A percentile compares a stretch with the other conserved stretches of the same genome.
phyloP scores from a whole-genome alignment of 1,140 invertebrate genomes.

The Sminthurides bifidus region DNA sequence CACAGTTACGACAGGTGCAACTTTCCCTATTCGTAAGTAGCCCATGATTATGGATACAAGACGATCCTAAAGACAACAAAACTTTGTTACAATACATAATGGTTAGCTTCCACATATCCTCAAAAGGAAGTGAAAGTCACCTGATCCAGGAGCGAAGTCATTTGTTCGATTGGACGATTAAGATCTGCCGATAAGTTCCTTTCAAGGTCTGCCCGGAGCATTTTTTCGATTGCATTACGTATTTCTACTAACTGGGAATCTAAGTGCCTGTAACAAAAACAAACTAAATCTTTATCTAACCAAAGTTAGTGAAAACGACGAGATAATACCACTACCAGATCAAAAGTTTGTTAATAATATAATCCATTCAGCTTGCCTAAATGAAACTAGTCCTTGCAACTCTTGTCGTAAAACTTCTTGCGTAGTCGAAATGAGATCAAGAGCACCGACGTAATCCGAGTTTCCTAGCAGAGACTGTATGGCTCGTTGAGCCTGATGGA shows the following conservation, averaged over 20 bases:
- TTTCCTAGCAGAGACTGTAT: slow-evolving; percentile 88
- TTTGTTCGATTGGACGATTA: slow-evolving; percentile 63
- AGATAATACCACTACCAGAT: neutral
- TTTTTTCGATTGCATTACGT: slow-evolving; percentile 89
- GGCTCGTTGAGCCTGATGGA: slow-evolving; percentile 94
- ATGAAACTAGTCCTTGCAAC: slow-evolving; percentile 28
- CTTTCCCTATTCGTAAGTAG: slow-evolving; percentile 35
- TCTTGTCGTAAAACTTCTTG: slow-evolving; percentile 67
- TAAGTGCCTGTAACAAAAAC: slow-evolving; percentile 17
- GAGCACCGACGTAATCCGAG: slow-evolving; percentile 91
- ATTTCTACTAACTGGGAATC: slow-evolving; percentile 68
- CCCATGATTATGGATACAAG: slow-evolving; percentile 35
- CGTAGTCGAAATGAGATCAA: slow-evolving; percentile 92
- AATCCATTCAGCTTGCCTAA: slow-evolving; percentile 10
- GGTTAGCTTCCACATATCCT: slow-evolving; percentile 50
- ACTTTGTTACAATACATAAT: neutral
- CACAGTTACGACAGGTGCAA: slow-evolving; percentile 28
- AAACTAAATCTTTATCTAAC: too few relatives aligned
- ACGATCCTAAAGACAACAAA: slow-evolving; percentile 29
- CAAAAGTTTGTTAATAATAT: neutral
- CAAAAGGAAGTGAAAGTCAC: slow-evolving; percentile 33
- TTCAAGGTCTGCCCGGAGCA: slow-evolving; percentile 90
- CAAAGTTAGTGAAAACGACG: too few relatives aligned
- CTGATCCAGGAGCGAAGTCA: slow-evolving; percentile 44
- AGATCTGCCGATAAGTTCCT: slow-evolving; percentile 81